Evolutionary conservation across 2,113 vertebrate species (phyloP), one percentile per base, ranked within the genome.

Genomic region (Pandion haliaetus): DNA sequence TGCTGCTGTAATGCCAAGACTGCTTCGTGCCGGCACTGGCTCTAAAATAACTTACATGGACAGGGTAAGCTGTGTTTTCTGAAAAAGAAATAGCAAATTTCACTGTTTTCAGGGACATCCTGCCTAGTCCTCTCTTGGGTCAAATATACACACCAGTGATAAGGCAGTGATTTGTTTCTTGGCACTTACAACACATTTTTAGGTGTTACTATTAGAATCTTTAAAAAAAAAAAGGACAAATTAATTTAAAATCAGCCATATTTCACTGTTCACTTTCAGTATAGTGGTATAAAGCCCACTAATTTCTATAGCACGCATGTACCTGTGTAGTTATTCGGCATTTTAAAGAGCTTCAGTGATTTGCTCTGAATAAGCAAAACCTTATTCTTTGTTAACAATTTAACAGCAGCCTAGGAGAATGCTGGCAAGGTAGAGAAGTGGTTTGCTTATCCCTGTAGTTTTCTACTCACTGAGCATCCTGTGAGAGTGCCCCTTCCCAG

Each of bases 171-270:
- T 91, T 76, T 93, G 26, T 72, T 74, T 87, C 85, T 70, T 71
- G 23, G 20, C 67, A 52, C 28, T 36, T 12, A 58, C 20, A 82
- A 80, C 38, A 65, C 3, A 9, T 70, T 89, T 91, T 88, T 83
- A 73, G 76, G 90, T 93, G 71, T 78, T 96, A 95, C 91, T 95
- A 95, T 84, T 82, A 52, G n/a, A 77, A 83, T 58, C 31, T 69
- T 45, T 54, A 17, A 49, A 63, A 17, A 34, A 54, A 17, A 21
- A 40, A 36, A 4, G 9, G 8, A 54, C 18, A 4, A 44, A 47
- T 74, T 71, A 38, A 36, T 73, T 87, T 63, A 1, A 76, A 73
- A 38, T 61, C 45, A 62, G 59, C 36, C 45, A 28, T 84, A 66
- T 80, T 86, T 90, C 76, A 77, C 34, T 73, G 42, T 82, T 94